phyloP scores from a whole-genome alignment of 1,140 invertebrate species.

The Caenorhabditis latens region DNA sequence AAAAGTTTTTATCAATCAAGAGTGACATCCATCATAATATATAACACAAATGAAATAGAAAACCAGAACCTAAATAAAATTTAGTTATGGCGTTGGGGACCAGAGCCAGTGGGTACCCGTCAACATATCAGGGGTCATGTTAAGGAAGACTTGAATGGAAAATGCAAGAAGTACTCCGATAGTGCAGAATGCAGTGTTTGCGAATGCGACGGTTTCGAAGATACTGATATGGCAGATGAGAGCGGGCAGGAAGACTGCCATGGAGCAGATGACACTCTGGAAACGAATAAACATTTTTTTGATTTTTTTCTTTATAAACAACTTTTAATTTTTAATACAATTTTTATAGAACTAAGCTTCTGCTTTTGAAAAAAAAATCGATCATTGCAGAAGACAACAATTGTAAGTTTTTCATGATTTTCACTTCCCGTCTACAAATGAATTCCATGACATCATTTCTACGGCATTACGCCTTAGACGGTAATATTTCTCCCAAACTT shows the following conservation, averaged over 20 bases:
- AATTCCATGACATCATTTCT: background rate
- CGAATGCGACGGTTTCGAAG: constrained; percentile 20
- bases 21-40: too few relatives aligned
- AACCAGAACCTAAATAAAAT: background rate
- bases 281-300: background rate
- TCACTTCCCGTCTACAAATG: background rate
- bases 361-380: too few relatives aligned
- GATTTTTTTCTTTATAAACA: too few relatives aligned
- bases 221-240: constrained; percentile 20
- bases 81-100: background rate
- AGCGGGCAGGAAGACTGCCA: constrained; percentile 30
- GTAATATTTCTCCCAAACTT: too few relatives aligned
- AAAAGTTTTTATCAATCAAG: too few relatives aligned
- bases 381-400: background rate
- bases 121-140: constrained; percentile 39
- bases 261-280: constrained; percentile 42
- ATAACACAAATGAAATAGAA: background rate
- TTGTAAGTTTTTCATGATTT: background rate
- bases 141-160: constrained; percentile 7
- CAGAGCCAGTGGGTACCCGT: constrained; percentile 44
- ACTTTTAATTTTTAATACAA: too few relatives aligned
- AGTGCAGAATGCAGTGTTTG: constrained; percentile 9
- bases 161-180: background rate
- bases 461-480: background rate
- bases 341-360: too few relatives aligned